phyloP scores from a whole-genome alignment of 2,113 vertebrate genomes.

The Motacilla alba region DNA sequence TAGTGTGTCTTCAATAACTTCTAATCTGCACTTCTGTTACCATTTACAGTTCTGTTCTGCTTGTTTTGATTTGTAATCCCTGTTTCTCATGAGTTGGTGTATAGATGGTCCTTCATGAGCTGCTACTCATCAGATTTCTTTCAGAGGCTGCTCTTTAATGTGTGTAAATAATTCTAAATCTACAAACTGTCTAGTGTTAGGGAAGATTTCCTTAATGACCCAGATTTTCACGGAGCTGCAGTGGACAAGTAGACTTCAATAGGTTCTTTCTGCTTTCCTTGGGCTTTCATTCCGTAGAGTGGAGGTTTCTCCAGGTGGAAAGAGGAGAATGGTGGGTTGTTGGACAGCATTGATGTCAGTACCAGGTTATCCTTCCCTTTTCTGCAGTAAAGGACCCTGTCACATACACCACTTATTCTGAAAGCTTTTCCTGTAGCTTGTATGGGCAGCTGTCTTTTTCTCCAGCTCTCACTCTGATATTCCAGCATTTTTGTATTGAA shows the following conservation, averaged over 20 bases:
- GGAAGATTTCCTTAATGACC: background rate
- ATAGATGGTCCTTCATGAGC: background rate
- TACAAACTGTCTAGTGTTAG: background rate
- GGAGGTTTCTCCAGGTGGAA: background rate
- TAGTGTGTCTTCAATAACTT: background rate
- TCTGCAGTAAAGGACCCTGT: background rate
- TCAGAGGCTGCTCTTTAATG: background rate
- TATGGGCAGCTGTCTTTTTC: background rate
- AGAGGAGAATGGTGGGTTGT: background rate
- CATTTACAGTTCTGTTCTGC: background rate
- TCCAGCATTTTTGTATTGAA: background rate
- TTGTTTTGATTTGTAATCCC: background rate
- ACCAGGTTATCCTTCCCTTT: background rate
- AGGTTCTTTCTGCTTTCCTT: background rate
- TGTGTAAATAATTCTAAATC: background rate
- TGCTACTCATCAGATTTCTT: background rate
- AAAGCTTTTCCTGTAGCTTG: background rate
- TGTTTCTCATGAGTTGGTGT: background rate
- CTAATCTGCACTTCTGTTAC: background rate
- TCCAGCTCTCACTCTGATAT: background rate
- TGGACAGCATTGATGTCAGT: rapidly evolving
- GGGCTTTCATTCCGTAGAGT: background rate
- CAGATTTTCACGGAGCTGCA: background rate
- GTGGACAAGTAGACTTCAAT: background rate
- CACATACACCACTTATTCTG: background rate